A percentile compares a stretch with the other conserved stretches of the same genome.
Conservation (phyloP, 2,888 invertebrate species). For the Lithophane leautieri region DNA sequence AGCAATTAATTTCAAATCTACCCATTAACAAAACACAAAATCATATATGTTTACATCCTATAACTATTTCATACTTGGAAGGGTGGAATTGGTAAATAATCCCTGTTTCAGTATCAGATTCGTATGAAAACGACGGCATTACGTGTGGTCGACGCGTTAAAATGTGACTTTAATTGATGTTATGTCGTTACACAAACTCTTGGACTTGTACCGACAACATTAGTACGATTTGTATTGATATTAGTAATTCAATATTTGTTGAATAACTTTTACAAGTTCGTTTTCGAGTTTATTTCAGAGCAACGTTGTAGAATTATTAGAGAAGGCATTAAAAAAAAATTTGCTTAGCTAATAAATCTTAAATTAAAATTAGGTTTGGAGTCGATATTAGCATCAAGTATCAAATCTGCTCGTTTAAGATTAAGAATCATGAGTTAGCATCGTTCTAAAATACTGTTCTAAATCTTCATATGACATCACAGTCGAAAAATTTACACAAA, state of each 20-base stretch:
- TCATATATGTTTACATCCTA: slow-evolving; percentile 60
- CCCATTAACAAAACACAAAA: slow-evolving; percentile 64
- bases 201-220: slow-evolving; percentile 77
- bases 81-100: slow-evolving; percentile 67
- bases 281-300: not conserved
- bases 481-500: not conserved
- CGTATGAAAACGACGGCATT: slow-evolving; percentile 79
- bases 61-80: slow-evolving; percentile 64
- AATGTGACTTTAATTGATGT: slow-evolving; percentile 90
- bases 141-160: slow-evolving; percentile 81
- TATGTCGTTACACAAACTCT: slow-evolving; percentile 78
- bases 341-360: not conserved
- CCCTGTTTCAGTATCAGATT: slow-evolving; percentile 75
- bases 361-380: not conserved
- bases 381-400: no score
- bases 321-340: no score
- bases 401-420: not conserved
- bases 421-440: not conserved
- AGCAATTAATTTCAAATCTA: slow-evolving; percentile 58
- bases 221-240: slow-evolving; percentile 31
- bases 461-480: not conserved
- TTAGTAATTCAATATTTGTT: slow-evolving; percentile 39
- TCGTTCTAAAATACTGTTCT: not conserved
- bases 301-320: not conserved
- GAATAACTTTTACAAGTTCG: not conserved